Conservation (phyloP, 1,140 invertebrate species). For the Trichoplusia ni region DNA sequence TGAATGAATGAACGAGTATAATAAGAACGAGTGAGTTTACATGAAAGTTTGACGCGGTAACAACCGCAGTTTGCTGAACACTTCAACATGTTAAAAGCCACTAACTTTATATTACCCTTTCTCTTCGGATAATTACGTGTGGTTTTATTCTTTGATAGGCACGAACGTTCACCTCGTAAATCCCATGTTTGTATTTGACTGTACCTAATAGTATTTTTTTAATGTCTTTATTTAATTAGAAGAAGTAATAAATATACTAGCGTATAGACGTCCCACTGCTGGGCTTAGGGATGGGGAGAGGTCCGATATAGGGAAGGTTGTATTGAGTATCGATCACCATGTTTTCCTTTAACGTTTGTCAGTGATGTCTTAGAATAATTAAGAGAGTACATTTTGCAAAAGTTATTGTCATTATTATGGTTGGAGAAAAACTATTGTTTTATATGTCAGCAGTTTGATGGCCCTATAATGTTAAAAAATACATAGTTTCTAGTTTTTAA, state of each 20-base stretch:
- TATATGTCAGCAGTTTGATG: too few species aligned
- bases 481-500: too few species aligned
- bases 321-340: too few species aligned
- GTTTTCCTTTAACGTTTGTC: too few species aligned
- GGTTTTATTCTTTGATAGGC: conserved; percentile 40
- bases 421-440: too few species aligned
- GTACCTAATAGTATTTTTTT: not conserved
- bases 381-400: too few species aligned
- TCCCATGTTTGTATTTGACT: conserved; percentile 5
- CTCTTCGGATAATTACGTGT: conserved; percentile 55
- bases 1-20: conserved; percentile 44
- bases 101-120: conserved; percentile 63
- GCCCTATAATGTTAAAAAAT: too few species aligned
- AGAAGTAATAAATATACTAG: conserved; percentile 2
- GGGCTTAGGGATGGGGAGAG: too few species aligned
- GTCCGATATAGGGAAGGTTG: too few species aligned
- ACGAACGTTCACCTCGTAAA: conserved; percentile 9
- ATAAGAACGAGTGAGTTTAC: conserved; percentile 43
- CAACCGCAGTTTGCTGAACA: conserved; percentile 60
- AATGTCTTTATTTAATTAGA: not conserved
- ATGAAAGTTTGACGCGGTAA: conserved; percentile 48
- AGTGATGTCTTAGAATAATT: too few species aligned
- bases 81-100: conserved; percentile 60
- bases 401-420: too few species aligned
- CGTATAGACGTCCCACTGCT: too few species aligned